Percentiles rank a stretch among this genome's conserved stretches.
These are phyloP conservation scores for Percina caprodes DNA, from an alignment of 2,113 vertebrate species.

Conservation along the genomic window DNA sequence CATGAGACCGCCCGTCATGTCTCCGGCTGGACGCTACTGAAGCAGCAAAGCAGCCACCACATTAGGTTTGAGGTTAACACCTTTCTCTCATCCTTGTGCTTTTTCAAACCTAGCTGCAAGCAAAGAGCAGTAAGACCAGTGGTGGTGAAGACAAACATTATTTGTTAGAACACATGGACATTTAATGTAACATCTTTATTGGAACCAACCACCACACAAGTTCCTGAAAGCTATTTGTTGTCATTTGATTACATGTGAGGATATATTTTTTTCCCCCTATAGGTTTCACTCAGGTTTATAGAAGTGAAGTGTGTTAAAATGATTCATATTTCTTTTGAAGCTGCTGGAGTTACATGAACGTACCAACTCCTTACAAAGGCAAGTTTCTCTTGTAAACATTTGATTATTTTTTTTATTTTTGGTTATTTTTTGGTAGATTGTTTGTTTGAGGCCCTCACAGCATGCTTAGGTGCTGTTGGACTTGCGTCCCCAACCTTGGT, in stretches of 20 bases:
- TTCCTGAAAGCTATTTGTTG: slow-evolving; percentile 77
- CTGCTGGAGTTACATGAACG: slow-evolving; percentile 98
- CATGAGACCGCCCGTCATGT: slow-evolving; percentile 99
- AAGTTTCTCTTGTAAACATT: slow-evolving; percentile 95
- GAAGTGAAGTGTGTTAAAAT: slow-evolving; percentile 99
- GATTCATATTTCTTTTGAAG: slow-evolving; percentile 98
- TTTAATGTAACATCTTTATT: slow-evolving; percentile 89
- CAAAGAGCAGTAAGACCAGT: slow-evolving; percentile 90
- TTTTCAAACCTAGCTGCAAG: slow-evolving; percentile 88
- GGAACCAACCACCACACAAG: slow-evolving; percentile 86
- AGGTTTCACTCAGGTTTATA: slow-evolving; percentile 99
- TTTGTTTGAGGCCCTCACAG: slow-evolving; percentile 94
- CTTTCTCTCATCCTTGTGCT: slow-evolving; percentile 88
- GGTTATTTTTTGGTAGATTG: slow-evolving; percentile 80
- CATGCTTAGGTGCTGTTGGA: slow-evolving; percentile 96
- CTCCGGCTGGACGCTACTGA: slow-evolving; percentile 99
- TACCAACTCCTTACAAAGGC: slow-evolving; percentile 95
- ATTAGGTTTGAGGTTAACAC: slow-evolving; percentile 99
- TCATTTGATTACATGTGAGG: slow-evolving; percentile 95
- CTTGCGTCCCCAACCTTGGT: slow-evolving; percentile 96
- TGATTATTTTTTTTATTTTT: slow-evolving; percentile 67
- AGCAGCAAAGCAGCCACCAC: slow-evolving; percentile 85
- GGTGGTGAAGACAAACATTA: slow-evolving; percentile 88
- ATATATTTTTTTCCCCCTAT: slow-evolving; percentile 87
- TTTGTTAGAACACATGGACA: slow-evolving; percentile 87